Base-by-base conservation (phyloP, 2,113 vertebrate species). In the Callithrix jacchus region DNA sequence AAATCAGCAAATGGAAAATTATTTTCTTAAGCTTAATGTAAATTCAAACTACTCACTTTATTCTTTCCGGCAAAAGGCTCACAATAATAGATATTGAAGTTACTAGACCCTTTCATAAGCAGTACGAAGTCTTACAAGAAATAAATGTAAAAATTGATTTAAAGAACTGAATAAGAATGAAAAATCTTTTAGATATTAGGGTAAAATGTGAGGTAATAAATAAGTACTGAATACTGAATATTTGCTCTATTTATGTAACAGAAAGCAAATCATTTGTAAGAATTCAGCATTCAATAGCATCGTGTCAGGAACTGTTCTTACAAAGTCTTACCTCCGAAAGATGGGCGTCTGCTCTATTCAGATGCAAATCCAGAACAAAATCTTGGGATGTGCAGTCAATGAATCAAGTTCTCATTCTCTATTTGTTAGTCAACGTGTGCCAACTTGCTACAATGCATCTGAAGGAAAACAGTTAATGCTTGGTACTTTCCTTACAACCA, bases 1-100 rank as follows among this genome's bases (percentile, higher is more conserved):
- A 85, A 95, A 32, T 42, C 64, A 91, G 79, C 66, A 86, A 80
- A 91, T 94, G 49, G 13, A 95, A 97, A 96, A 81, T 66, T 71
- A 84, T 90, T 92, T 96, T 73, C 49, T 92, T 80, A 92, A 76
- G 66, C 13, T 91, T 89, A 91, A 82, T 83, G 23, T 80, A 90
- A 89, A 87, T 86, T 74, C 64, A 54, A 49, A 84, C 30, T 73
- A 87, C n/a, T 94, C 11, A 49, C 70, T 88, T 79, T 73, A 73
- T 95, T 95, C n/a, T 94, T 93, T 91, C 73, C 11, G 61, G 66
- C 5, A 71, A 96, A 91, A 81, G 18, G 10, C 4, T 97, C 85
- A 94, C 7, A 83, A 76, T 90, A 88, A 89, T 83, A 91, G 42
- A 76, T 74, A 91, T 1, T 80, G 58, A 96, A 93, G 17, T 91